phyloP scores from a whole-genome alignment of 2,113 vertebrate genomes.

The Jacana jacana region DNA sequence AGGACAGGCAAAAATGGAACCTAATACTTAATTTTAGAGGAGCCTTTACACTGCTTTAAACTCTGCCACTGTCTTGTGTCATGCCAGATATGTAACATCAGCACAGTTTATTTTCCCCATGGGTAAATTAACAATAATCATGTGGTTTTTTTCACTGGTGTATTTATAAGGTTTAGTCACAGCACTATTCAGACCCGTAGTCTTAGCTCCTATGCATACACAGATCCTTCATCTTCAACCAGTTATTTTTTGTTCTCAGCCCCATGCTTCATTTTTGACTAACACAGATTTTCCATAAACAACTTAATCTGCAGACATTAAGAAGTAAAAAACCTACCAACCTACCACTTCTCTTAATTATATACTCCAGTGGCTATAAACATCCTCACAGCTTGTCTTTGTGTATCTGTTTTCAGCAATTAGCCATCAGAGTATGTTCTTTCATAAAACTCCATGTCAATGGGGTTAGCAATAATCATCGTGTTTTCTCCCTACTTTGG shows the following conservation, averaged over 20 bases:
- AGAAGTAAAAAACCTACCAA: not conserved
- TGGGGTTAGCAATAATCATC: not conserved
- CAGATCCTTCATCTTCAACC: not conserved
- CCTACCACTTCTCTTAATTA: not conserved
- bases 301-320: not conserved
- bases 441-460: not conserved
- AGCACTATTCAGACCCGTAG: not conserved
- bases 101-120: not conserved
- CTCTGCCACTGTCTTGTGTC: not conserved
- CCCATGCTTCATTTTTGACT: not conserved
- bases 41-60: not conserved
- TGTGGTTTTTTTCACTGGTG: rapidly evolving
- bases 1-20: not conserved
- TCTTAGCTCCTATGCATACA: not conserved
- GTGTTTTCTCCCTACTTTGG: not conserved
- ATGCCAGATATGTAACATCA: not conserved
- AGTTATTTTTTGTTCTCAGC: not conserved
- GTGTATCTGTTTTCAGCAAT: not conserved
- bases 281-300: not conserved
- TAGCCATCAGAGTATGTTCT: not conserved
- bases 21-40: not conserved
- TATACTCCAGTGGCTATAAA: not conserved
- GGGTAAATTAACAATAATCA: not conserved
- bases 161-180: not conserved
- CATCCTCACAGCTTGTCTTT: not conserved